Evolutionary conservation across 2,113 vertebrate genomes (phyloP).

Genomic region (Scomber colias): DNA sequence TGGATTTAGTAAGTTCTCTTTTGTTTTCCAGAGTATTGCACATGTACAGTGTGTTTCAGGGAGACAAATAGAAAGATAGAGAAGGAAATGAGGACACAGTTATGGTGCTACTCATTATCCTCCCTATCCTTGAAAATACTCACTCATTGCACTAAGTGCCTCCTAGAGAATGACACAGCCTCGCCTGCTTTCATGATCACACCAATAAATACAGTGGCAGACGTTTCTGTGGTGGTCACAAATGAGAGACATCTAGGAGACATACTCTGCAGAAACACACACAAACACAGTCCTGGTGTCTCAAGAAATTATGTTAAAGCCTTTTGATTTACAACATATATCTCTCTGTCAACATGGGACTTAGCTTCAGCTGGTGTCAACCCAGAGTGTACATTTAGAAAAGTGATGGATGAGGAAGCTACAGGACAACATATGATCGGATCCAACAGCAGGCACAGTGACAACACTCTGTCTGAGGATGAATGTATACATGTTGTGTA

Average conservation of each 20-base stretch:
- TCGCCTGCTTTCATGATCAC: conserved; percentile 30
- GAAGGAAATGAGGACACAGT: not conserved
- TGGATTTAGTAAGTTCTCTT: conserved; percentile 47
- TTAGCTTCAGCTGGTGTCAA: conserved; percentile 41
- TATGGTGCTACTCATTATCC: conserved; percentile 30
- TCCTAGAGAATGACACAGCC: conserved; percentile 35
- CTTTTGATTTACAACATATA: conserved; percentile 37
- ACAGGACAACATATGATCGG: conserved; percentile 32
- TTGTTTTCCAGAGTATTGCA: conserved; percentile 24
- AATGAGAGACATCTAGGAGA: conserved; percentile 13
- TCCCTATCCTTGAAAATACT: conserved; percentile 20
- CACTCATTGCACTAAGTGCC: conserved; percentile 26
- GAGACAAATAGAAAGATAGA: not conserved
- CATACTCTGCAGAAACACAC: conserved; percentile 8
- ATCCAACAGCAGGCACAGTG: conserved; percentile 33
- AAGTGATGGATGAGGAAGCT: conserved; percentile 57
- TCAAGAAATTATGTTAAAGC: conserved; percentile 12
- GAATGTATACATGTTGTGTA: conserved; percentile 41
- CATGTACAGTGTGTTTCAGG: not conserved
- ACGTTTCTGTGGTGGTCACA: conserved; percentile 12
- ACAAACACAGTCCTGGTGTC: not conserved
- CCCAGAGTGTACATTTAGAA: conserved; percentile 34
- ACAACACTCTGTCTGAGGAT: conserved; percentile 39
- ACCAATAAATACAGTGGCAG: conserved; percentile 28
- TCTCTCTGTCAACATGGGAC: conserved; percentile 25